These are phyloP conservation scores for Carabus problematicus DNA, from an alignment of 2,888 invertebrate genomes.

Conservation along the genomic window DNA sequence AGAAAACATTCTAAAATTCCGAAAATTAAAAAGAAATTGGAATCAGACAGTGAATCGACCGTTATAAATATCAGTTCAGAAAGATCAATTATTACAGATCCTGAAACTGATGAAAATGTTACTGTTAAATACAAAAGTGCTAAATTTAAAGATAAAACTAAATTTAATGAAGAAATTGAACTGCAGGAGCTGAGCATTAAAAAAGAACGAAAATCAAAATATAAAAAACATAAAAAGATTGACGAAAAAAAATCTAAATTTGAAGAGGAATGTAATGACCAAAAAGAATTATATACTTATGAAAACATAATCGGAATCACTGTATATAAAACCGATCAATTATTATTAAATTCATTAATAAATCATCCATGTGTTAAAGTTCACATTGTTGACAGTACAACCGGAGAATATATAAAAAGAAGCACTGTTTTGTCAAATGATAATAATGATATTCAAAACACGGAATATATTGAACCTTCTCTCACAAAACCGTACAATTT, in stretches of 20 bases:
- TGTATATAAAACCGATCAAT: constrained; percentile 66
- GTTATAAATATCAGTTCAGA: not conserved
- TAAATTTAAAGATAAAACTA: not conserved
- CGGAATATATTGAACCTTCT: constrained; percentile 64
- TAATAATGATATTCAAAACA: constrained; percentile 57
- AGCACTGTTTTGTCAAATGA: constrained; percentile 60
- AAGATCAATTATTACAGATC: not conserved
- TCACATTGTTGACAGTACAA: constrained; percentile 64
- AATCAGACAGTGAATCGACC: constrained; percentile 1
- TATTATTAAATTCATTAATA: constrained; percentile 66
- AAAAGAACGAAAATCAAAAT: constrained; percentile 32
- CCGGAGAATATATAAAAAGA: constrained; percentile 63
- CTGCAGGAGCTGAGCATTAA: not conserved
- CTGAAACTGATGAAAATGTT: not conserved
- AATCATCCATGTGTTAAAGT: constrained; percentile 70
- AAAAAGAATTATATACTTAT: constrained; percentile 45
- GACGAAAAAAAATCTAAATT: not conserved
- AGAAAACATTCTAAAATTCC: constrained; percentile 24
- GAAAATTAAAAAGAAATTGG: constrained; percentile 1
- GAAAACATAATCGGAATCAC: constrained; percentile 61
- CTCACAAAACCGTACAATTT: constrained; percentile 69
- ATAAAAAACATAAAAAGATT: constrained; percentile 8
- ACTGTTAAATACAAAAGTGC: not conserved
- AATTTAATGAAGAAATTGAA: not conserved
- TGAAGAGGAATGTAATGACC: not conserved